Evolutionary conservation across 2,888 invertebrate species (phyloP).

Genomic region (Steromphala cineraria): DNA sequence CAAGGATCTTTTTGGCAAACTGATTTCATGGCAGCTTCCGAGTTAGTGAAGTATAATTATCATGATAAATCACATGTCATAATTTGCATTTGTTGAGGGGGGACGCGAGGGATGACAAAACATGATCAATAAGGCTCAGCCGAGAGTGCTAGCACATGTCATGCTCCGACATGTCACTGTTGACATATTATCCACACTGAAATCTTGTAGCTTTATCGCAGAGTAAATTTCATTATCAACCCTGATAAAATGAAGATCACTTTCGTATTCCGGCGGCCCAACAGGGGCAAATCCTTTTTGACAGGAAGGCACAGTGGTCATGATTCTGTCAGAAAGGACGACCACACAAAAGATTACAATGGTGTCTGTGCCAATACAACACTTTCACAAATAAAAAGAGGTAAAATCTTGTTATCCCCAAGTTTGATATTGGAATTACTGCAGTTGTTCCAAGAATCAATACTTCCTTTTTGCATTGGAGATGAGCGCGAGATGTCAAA

Average conservation of each 20-base stretch:
- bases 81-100: constrained; percentile 39
- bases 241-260: constrained; percentile 22
- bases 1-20: constrained; percentile 19
- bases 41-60: constrained; percentile 44
- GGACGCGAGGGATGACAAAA: constrained; percentile 34
- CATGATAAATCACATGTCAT: constrained; percentile 47
- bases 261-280: neutral
- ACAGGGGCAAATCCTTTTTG: neutral
- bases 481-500: constrained; percentile 2
- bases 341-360: constrained; percentile 5
- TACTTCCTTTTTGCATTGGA: constrained; percentile 6
- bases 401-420: constrained; percentile 1
- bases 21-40: constrained; percentile 24
- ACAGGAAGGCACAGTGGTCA: neutral
- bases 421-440: constrained; percentile 8
- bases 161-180: constrained; percentile 25
- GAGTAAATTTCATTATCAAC: constrained; percentile 39
- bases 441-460: neutral
- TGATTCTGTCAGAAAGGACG: neutral
- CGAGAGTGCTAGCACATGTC: constrained; percentile 27
- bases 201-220: constrained; percentile 34
- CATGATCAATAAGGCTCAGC: constrained; percentile 37
- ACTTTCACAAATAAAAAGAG: neutral
- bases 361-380: neutral
- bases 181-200: constrained; percentile 19